phyloP scores from a whole-genome alignment of 1,140 invertebrate genomes.

The Chrysomallon squamiferum region DNA sequence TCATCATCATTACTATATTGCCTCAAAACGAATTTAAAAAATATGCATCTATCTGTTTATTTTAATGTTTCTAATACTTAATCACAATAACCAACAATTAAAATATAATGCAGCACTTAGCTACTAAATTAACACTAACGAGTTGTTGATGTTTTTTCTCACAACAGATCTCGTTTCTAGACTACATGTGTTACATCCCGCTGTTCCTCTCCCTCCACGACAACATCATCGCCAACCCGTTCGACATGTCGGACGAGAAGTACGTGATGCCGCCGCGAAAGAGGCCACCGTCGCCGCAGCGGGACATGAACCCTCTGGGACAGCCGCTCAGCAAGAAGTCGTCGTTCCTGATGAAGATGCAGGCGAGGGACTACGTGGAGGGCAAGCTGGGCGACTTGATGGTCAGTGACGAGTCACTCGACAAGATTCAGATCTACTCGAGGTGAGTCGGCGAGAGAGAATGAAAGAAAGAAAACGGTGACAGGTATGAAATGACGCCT shows the following conservation, averaged over 20 bases:
- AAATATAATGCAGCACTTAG: no score
- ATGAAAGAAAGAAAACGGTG: no score
- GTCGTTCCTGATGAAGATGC: slow-evolving; percentile 24
- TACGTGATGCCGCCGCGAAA: slow-evolving; percentile 39
- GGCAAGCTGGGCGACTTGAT: slow-evolving; percentile 17
- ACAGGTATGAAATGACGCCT: no score
- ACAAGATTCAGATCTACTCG: slow-evolving; percentile 24
- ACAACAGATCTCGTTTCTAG: slow-evolving; percentile 60
- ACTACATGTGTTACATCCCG: slow-evolving; percentile 61
- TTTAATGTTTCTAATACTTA: no score
- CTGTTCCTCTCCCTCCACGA: slow-evolving; percentile 61
- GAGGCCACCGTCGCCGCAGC: slow-evolving; percentile 41
- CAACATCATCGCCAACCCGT: slow-evolving; percentile 56
- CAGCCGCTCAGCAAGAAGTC: slow-evolving; percentile 28
- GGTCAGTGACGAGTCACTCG: slow-evolving; percentile 19
- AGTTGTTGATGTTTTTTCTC: no score
- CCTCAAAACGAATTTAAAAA: no score
- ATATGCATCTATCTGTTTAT: no score
- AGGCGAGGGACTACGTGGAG: slow-evolving; percentile 28
- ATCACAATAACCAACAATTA: no score
- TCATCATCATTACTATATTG: no score
- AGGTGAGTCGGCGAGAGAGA: slow-evolving; percentile 19
- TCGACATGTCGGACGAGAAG: slow-evolving; percentile 57
- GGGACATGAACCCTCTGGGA: slow-evolving; percentile 59
- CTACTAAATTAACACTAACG: no score